Percentiles rank a stretch among this genome's conserved stretches.
These are phyloP conservation scores for Aphelocoma californica DNA, from an alignment of 2,797 vertebrate genomes.

Conservation along the genomic window DNA sequence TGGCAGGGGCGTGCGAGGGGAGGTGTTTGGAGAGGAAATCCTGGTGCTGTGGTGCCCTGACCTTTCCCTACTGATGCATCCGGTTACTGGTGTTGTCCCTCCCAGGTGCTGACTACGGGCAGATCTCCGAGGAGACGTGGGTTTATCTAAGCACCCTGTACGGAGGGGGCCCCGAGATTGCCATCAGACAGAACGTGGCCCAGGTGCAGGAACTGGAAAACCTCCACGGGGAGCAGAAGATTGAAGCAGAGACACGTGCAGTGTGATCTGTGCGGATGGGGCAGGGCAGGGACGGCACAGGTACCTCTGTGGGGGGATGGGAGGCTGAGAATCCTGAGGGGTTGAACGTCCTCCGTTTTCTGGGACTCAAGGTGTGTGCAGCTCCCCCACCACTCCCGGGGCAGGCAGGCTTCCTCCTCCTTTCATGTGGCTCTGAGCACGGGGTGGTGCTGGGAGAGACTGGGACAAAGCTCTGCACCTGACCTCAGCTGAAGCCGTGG, in stretches of 20 bases:
- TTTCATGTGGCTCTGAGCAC: neutral
- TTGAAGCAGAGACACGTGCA: constrained; percentile 92
- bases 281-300: neutral
- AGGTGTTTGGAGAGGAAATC: neutral
- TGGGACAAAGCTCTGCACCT: neutral
- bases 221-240: constrained; percentile 92
- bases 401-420: neutral
- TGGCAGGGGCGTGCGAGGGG: neutral
- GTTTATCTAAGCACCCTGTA: constrained; percentile 89
- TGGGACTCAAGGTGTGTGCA: neutral
- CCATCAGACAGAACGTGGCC: constrained; percentile 87
- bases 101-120: constrained; percentile 94
- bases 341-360: neutral
- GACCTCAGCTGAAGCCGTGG: neutral
- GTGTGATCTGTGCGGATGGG: constrained; percentile 73
- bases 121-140: constrained; percentile 98
- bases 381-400: neutral
- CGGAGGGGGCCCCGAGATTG: constrained; percentile 91
- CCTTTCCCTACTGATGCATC: fast-evolving
- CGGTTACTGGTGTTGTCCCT: fast-evolving
- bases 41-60: fast-evolving
- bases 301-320: neutral
- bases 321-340: neutral
- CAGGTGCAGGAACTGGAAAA: constrained; percentile 80
- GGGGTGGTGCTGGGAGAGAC: neutral